Conservation (phyloP, 2,113 vertebrate genomes). For the Opisthocomus hoazin region DNA sequence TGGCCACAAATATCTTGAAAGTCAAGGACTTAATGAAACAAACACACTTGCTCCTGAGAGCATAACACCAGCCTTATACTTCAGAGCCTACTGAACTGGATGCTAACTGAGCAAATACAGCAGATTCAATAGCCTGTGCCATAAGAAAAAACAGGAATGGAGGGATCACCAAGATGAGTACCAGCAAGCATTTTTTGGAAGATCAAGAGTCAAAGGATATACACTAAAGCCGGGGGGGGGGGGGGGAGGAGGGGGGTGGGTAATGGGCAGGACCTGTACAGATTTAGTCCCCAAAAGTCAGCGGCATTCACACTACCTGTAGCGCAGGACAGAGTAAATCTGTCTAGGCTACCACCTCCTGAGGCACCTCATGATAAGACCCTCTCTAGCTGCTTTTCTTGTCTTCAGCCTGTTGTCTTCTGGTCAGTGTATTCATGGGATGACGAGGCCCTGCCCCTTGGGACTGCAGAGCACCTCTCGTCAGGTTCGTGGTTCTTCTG, state of each 20-base stretch:
- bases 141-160: not conserved
- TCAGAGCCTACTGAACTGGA: not conserved
- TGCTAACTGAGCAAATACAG: not conserved
- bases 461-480: not conserved
- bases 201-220: not conserved
- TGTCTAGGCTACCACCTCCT: not conserved
- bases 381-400: not conserved
- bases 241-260: no score
- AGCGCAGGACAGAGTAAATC: not conserved
- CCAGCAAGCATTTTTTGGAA: not conserved
- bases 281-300: not conserved
- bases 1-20: not conserved
- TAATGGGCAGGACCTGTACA: no score
- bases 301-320: not conserved
- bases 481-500: not conserved
- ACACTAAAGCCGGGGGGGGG: no score
- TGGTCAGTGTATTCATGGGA: not conserved
- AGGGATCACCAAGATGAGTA: not conserved
- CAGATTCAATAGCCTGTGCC: not conserved
- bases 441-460: not conserved
- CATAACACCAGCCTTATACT: not conserved
- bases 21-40: not conserved
- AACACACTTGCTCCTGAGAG: not conserved
- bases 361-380: not conserved
- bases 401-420: not conserved